phyloP scores from a whole-genome alignment of 2,797 vertebrate species.

The Liasis olivaceus region DNA sequence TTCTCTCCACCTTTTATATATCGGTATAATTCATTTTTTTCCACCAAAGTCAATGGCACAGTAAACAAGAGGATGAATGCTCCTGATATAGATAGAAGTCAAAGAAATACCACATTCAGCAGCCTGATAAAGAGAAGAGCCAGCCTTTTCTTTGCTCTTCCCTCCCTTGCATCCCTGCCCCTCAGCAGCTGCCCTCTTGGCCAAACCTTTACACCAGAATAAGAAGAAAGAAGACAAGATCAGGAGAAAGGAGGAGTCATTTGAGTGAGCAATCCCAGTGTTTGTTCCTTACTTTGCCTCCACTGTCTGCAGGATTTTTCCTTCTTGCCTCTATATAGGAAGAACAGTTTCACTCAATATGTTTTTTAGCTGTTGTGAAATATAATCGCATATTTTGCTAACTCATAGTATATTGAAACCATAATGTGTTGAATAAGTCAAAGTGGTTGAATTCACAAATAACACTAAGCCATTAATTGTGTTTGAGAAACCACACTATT shows the following conservation, averaged over 20 bases:
- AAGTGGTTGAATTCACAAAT: neutral
- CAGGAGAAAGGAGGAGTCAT: neutral
- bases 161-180: neutral
- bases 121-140: neutral
- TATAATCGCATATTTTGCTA: neutral
- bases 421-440: neutral
- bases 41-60: neutral
- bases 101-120: neutral
- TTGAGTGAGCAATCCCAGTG: neutral
- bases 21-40: neutral
- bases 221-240: neutral
- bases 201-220: neutral
- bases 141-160: neutral
- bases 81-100: neutral
- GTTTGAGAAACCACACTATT: neutral
- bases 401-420: neutral
- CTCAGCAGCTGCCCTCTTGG: neutral
- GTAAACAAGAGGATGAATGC: neutral
- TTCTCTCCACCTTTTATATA: neutral
- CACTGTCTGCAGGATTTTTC: neutral
- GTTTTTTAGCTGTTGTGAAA: neutral
- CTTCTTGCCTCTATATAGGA: neutral
- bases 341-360: neutral
- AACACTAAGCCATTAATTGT: neutral
- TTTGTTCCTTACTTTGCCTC: neutral